Conservation (phyloP, 1,140 invertebrate genomes). For the Steinernema feltiae region DNA sequence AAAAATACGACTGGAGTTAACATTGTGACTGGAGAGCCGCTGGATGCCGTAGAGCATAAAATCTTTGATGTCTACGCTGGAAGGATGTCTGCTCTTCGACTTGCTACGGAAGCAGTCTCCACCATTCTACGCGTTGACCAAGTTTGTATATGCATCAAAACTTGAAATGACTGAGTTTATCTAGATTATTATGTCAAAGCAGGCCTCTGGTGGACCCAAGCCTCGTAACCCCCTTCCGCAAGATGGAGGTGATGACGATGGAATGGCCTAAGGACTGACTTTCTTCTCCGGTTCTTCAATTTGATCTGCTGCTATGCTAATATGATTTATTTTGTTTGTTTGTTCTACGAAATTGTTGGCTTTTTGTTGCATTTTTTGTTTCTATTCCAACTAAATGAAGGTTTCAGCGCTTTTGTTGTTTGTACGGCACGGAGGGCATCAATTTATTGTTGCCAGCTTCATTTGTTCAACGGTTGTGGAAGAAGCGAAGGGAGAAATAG, state of each 20-base stretch:
- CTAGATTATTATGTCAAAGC: conserved; percentile 56
- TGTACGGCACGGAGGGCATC: no score
- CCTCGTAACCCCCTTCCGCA: conserved; percentile 47
- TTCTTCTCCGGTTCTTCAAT: neutral
- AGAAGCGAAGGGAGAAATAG: neutral
- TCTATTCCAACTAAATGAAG: neutral
- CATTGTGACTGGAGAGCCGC: conserved; percentile 70
- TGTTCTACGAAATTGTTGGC: neutral
- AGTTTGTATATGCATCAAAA: conserved; percentile 48
- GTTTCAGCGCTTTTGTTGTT: neutral
- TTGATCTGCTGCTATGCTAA: neutral
- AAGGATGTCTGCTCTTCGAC: conserved; percentile 89
- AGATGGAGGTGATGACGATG: conserved; percentile 53
- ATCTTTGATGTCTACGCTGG: conserved; percentile 78
- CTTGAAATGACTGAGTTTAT: neutral
- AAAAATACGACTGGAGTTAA: conserved; percentile 78
- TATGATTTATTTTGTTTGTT: neutral
- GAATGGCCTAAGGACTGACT: conserved; percentile 44
- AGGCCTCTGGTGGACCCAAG: conserved; percentile 50
- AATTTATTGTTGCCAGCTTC: no score
- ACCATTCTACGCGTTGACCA: conserved; percentile 91
- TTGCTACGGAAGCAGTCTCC: conserved; percentile 81
- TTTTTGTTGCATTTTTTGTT: neutral
- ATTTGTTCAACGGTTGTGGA: no score
- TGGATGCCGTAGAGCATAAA: conserved; percentile 70